Evolutionary conservation across 1,140 invertebrate species (phyloP).

Genomic region (Linepithema humile): DNA sequence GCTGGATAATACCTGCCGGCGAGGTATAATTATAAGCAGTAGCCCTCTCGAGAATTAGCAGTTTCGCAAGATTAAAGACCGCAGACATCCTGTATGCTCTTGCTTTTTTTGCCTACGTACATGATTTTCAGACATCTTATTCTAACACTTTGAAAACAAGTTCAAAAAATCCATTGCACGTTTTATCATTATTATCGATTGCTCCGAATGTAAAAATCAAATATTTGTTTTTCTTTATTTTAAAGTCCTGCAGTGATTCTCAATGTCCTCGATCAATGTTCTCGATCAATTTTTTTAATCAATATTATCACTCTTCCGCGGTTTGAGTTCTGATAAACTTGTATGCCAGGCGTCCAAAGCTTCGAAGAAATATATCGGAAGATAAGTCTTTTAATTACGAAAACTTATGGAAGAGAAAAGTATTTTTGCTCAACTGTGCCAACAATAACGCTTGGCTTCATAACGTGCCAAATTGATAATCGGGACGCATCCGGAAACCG

Average conservation of each 20-base stretch:
- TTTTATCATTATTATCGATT: too few relatives aligned
- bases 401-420: not conserved
- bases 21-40: slow-evolving; percentile 57
- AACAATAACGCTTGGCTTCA: too few relatives aligned
- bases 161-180: too few relatives aligned
- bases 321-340: not conserved
- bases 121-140: not conserved
- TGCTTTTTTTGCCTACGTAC: not conserved
- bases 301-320: too few relatives aligned
- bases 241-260: too few relatives aligned
- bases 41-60: slow-evolving; percentile 29
- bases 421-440: too few relatives aligned
- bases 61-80: slow-evolving; percentile 14
- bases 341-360: not conserved
- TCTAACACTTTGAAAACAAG: too few relatives aligned
- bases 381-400: not conserved
- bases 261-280: too few relatives aligned
- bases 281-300: too few relatives aligned
- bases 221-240: too few relatives aligned
- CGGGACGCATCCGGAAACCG: not conserved
- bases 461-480: slow-evolving; percentile 45
- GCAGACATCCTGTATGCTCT: too few relatives aligned
- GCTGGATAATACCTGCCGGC: slow-evolving; percentile 43
- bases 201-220: too few relatives aligned
- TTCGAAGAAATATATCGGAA: not conserved